Conservation (phyloP, 2,888 invertebrate genomes). For the Cryptocheilus praepositus region DNA sequence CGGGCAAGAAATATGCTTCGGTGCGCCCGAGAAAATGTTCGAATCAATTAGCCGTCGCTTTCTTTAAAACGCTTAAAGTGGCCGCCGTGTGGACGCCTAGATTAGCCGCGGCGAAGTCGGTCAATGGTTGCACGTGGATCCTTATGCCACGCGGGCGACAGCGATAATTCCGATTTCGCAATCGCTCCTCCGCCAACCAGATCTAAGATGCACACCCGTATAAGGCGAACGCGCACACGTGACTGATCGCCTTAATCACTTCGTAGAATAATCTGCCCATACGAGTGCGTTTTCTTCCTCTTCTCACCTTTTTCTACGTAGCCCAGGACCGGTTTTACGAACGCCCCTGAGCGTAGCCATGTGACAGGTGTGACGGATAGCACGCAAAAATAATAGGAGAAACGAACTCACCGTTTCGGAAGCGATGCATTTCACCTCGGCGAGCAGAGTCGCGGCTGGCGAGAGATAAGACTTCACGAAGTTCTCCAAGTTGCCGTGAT, state of each 20-base stretch:
- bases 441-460: constrained; percentile 79
- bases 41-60: background rate
- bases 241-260: constrained; percentile 53
- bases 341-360: background rate
- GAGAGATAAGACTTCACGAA: constrained; percentile 81
- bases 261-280: constrained; percentile 44
- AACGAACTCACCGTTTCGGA: constrained; percentile 64
- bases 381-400: background rate
- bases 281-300: constrained; percentile 31
- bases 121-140: too few species aligned
- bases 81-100: too few species aligned
- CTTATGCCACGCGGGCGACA: constrained; percentile 27
- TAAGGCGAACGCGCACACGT: constrained; percentile 27
- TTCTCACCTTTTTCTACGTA: constrained; percentile 27
- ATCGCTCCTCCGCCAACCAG: constrained; percentile 35
- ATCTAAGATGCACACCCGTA: constrained; percentile 37
- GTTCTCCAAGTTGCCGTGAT: constrained; percentile 79
- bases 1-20: background rate
- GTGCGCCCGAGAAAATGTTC: too few species aligned
- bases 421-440: constrained; percentile 75
- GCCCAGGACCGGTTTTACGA: constrained; percentile 25
- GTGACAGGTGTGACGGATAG: background rate
- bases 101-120: too few species aligned
- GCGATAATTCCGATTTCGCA: constrained; percentile 44
- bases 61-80: too few species aligned